These are phyloP conservation scores for Morinoia aosen DNA, from an alignment of 2,888 invertebrate species.

Conservation along the genomic window DNA sequence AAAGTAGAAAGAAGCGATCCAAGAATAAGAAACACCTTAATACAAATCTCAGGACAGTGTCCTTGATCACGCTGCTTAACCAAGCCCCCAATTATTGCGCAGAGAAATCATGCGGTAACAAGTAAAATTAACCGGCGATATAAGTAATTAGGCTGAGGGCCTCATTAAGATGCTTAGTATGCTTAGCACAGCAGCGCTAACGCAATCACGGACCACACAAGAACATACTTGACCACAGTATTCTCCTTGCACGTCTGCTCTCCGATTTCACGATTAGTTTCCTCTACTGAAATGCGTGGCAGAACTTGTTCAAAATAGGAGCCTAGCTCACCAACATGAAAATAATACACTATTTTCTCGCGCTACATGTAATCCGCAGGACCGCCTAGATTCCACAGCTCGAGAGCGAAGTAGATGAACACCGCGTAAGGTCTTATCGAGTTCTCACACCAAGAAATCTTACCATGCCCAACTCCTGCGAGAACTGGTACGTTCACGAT, in stretches of 20 bases:
- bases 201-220: slow-evolving; percentile 47
- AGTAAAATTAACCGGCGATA: not conserved
- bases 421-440: not conserved
- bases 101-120: not conserved
- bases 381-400: not conserved
- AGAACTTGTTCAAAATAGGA: not conserved
- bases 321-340: not conserved
- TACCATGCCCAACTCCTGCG: not conserved
- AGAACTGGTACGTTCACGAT: not conserved
- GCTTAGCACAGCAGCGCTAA: not conserved
- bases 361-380: too few relatives aligned
- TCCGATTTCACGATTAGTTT: not conserved
- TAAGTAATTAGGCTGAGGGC: slow-evolving; percentile 2
- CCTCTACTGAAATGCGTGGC: not conserved
- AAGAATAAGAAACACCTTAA: not conserved
- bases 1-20: not conserved
- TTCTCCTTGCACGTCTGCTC: not conserved
- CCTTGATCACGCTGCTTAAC: not conserved
- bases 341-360: not conserved
- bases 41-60: not conserved
- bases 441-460: not conserved
- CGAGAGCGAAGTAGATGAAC: not conserved
- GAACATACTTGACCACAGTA: slow-evolving; percentile 6
- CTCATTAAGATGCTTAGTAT: not conserved
- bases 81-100: not conserved